A percentile compares a stretch with the other conserved stretches of the same genome.
Conservation (phyloP, 2,113 vertebrate genomes). For the Oplegnathus fasciatus region DNA sequence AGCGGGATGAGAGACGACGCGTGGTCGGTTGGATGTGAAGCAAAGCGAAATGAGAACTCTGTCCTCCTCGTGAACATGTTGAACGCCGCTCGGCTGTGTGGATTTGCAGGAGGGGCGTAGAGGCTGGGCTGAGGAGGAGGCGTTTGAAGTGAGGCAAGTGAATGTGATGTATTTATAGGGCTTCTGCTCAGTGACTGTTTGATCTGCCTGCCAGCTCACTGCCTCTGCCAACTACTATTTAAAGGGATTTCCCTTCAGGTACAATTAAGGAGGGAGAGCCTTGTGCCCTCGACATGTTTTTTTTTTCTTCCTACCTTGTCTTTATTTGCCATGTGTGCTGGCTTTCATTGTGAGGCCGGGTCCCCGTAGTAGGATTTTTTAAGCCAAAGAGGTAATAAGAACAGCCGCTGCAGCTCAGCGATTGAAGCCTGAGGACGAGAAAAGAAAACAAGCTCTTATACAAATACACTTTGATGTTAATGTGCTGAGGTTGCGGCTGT, state of each 20-base stretch:
- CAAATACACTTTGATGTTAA: slow-evolving; percentile 83
- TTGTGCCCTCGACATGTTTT: slow-evolving; percentile 58
- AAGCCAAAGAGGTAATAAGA: slow-evolving; percentile 73
- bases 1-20: not conserved
- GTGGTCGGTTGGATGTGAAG: slow-evolving; percentile 23
- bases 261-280: slow-evolving; percentile 81
- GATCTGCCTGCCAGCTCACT: slow-evolving; percentile 81
- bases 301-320: slow-evolving; percentile 50
- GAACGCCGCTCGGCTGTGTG: slow-evolving; percentile 38
- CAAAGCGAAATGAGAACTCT: slow-evolving; percentile 20
- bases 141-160: slow-evolving; percentile 78
- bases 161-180: slow-evolving; percentile 86
- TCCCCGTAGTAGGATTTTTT: slow-evolving; percentile 60
- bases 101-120: slow-evolving; percentile 42
- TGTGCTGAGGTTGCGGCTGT: slow-evolving; percentile 63
- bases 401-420: slow-evolving; percentile 54
- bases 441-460: slow-evolving; percentile 84
- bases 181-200: slow-evolving; percentile 81
- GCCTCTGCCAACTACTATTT: slow-evolving; percentile 81
- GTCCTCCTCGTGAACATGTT: slow-evolving; percentile 30
- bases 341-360: slow-evolving; percentile 63
- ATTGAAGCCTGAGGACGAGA: slow-evolving; percentile 69
- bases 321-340: slow-evolving; percentile 73
- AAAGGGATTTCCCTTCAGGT: slow-evolving; percentile 88
- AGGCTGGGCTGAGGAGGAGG: slow-evolving; percentile 43